Evolutionary conservation across 1,140 invertebrate genomes (phyloP), one percentile per base, ranked within the genome.

Genomic region (Hesperophylax magnus): DNA sequence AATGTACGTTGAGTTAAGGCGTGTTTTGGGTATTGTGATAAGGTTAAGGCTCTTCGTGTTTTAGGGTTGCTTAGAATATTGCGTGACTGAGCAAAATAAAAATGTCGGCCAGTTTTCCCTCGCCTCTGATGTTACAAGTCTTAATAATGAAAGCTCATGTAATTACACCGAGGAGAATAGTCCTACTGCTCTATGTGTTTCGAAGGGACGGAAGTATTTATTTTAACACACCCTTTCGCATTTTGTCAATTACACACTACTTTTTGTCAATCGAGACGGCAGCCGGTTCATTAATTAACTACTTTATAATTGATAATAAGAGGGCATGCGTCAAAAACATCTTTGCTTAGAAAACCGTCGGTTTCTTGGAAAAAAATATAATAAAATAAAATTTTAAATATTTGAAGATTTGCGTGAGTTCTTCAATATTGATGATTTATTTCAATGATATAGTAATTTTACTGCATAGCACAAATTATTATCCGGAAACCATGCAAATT

Each of bases 141-240:
- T 77, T 81, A 77, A 77, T 81, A 81, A 78, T 77, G 67, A 81
- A 81, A 81, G 80, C 80, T 75, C 80, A 81, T 81, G 80, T 81
- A 77, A 81, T 81, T 77, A 81, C 63, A 79, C 47, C 31, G 60
- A 74, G 53, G 18, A 74, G 53, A 76, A 27, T 52, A 34, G 24
- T 27, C 18, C 39, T 34, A 18, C 14, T 67, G 39, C 39, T 47
- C 14, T 47, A 34, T 54, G 69, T 72, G 15, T 72, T 72, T 52
- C 18, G 15, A 72, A 20, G 20, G 24, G 61, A 53, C 56, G 69
- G 69, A 72, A 54, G 69, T 72, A 52, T 72, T 72, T 72, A 72
- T 27, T 72, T 72, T 72, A 56, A 54, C 47, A 53, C 69, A 54
- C 69, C 69, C 69, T 54, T 54, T 67, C 31, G 17, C 63, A 67